A percentile compares a stretch with the other conserved stretches of the same genome.
Conservation (phyloP, 1,140 invertebrate species). For the Atta cephalotes region DNA sequence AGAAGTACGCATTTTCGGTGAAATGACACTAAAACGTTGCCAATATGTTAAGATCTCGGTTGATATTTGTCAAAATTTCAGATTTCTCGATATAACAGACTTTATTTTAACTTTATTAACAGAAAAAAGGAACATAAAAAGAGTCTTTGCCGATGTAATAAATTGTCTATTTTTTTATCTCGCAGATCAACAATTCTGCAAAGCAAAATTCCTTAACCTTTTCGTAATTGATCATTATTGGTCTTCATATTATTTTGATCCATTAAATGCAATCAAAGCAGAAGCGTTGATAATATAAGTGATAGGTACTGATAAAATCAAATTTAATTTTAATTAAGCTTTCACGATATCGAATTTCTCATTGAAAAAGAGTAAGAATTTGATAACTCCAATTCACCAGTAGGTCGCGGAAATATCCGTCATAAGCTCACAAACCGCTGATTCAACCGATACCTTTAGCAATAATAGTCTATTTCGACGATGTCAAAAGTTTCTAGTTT, state of each 20-base stretch:
- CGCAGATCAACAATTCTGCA: background rate
- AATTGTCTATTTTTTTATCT: background rate
- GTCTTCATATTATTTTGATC: background rate
- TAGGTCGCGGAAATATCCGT: background rate
- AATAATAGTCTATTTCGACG: constrained; percentile 26
- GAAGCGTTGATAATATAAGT: background rate
- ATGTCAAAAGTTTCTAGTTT: constrained; percentile 45
- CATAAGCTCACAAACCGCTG: background rate
- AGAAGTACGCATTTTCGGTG: background rate
- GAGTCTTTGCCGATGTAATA: no score
- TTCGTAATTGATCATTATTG: background rate
- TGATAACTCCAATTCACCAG: background rate
- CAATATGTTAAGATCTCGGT: background rate
- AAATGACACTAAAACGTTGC: background rate
- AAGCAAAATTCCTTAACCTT: background rate
- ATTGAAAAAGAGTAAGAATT: background rate
- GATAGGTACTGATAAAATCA: background rate
- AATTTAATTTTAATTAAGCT: constrained; percentile 23
- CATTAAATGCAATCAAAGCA: background rate
- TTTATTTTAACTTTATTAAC: background rate
- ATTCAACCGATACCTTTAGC: background rate
- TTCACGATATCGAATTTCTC: background rate
- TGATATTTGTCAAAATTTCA: background rate
- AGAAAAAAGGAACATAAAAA: background rate
- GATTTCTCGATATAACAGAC: background rate